Evolutionary conservation across 2,888 invertebrate genomes (phyloP).

Genomic region (Idaea straminata): DNA sequence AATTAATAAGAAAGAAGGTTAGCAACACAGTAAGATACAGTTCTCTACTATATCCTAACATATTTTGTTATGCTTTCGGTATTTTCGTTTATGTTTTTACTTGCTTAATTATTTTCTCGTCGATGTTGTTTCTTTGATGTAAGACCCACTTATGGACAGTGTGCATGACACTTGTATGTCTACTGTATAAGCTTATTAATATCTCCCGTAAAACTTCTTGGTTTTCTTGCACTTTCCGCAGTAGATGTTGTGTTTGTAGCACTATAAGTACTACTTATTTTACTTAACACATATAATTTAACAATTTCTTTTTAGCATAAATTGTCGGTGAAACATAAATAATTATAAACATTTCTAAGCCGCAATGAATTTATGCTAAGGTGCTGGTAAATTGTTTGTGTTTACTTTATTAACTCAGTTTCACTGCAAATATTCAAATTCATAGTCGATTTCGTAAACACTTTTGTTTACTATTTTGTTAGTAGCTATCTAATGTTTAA

Average conservation of each 20-base stretch:
- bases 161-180: slow-evolving; percentile 34
- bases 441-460: background rate
- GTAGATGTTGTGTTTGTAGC: background rate
- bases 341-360: background rate
- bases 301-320: background rate
- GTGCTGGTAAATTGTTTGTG: slow-evolving; percentile 2
- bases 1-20: slow-evolving; percentile 94
- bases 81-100: slow-evolving; percentile 29
- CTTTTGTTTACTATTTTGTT: background rate
- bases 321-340: background rate
- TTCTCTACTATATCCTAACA: background rate
- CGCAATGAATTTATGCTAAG: background rate
- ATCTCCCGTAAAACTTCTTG: slow-evolving; percentile 2
- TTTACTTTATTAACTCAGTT: slow-evolving; percentile 8
- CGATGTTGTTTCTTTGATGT: slow-evolving; percentile 32
- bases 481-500: background rate
- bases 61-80: slow-evolving; percentile 25
- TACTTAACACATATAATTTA: background rate
- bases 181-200: slow-evolving; percentile 20
- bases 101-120: slow-evolving; percentile 27
- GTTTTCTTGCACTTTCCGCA: too few relatives aligned
- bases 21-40: slow-evolving; percentile 17
- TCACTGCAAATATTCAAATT: slow-evolving; percentile 1
- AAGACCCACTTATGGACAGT: slow-evolving; percentile 68
- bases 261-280: background rate